Evolutionary conservation across 2,113 vertebrate genomes (phyloP).

Genomic region (Urocynchramus pylzowi): DNA sequence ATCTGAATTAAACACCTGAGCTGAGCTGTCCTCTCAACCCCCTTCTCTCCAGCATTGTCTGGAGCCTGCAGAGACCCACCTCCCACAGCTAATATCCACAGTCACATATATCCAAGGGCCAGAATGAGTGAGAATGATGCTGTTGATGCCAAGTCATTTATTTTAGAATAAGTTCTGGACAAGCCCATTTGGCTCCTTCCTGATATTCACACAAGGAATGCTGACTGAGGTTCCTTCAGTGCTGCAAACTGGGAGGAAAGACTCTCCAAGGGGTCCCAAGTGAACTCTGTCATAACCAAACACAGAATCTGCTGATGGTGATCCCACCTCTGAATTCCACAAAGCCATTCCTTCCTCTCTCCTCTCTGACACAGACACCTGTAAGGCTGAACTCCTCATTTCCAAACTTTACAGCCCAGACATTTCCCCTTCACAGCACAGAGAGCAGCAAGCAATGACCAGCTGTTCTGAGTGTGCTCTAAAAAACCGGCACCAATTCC

Average conservation of each 20-base stretch:
- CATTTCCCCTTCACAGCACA: fast-evolving
- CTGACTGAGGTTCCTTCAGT: not conserved
- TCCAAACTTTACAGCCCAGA: fast-evolving
- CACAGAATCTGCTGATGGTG: fast-evolving
- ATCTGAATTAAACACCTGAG: not conserved
- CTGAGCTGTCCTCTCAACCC: not conserved
- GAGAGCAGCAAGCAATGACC: not conserved
- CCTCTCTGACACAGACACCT: not conserved
- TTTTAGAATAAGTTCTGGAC: not conserved
- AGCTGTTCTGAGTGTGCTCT: not conserved
- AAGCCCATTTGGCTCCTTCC: not conserved
- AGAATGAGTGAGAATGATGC: fast-evolving
- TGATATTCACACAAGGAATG: not conserved
- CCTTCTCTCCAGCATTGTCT: not conserved
- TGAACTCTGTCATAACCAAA: fast-evolving
- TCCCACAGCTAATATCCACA: not conserved
- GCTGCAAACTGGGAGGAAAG: not conserved
- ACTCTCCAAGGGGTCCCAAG: not conserved
- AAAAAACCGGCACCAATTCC: not conserved
- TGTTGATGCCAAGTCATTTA: not conserved
- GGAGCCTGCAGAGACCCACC: not conserved
- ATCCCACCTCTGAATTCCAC: not conserved
- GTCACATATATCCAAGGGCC: fast-evolving
- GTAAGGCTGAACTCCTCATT: not conserved
- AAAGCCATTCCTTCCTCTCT: not conserved